Conservation (phyloP, 2,797 vertebrate genomes). For the Enteromius argenteus region DNA sequence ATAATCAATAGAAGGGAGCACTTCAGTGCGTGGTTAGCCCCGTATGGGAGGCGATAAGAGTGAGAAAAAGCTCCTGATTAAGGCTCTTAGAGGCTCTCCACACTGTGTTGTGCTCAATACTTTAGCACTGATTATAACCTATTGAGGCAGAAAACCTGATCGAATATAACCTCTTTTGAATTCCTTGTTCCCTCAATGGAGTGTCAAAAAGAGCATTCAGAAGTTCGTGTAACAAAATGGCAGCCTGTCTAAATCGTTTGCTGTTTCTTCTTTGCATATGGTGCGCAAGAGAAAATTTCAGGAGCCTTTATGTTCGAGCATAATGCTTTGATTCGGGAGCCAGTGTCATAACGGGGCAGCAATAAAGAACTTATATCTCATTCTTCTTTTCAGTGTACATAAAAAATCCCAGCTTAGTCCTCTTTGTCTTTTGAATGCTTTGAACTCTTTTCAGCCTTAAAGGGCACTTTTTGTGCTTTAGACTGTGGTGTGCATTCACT, state of each 20-base stretch:
- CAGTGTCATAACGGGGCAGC: conserved; percentile 92
- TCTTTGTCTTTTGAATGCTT: conserved; percentile 99
- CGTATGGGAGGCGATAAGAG: conserved; percentile 90
- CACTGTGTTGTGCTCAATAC: conserved; percentile 92
- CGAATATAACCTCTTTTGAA: conserved; percentile 99
- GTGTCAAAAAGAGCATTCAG: conserved; percentile 99
- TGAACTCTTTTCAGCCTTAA: conserved; percentile 99
- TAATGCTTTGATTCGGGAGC: conserved; percentile 94
- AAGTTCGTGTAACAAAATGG: conserved; percentile 91
- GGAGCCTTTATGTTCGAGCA: conserved; percentile 84
- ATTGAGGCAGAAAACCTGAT: conserved; percentile 99
- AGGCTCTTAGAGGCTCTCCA: conserved; percentile 93
- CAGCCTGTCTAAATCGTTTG: conserved; percentile 85
- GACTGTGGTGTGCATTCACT: conserved; percentile 98
- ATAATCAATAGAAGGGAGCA: conserved; percentile 87
- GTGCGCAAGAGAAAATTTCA: conserved; percentile 84
- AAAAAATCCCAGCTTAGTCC: conserved; percentile 99
- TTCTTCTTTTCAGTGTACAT: conserved; percentile 99
- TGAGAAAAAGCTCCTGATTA: conserved; percentile 93
- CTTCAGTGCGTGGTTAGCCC: conserved; percentile 84
- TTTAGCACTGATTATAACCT: conserved; percentile 97
- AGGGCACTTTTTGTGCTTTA: conserved; percentile 96
- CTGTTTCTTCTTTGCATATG: conserved; percentile 90
- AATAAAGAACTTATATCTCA: conserved; percentile 98
- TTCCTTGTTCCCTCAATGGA: conserved; percentile 97